phyloP scores from a whole-genome alignment of 2,888 invertebrate species.

The Malacosoma neustria region DNA sequence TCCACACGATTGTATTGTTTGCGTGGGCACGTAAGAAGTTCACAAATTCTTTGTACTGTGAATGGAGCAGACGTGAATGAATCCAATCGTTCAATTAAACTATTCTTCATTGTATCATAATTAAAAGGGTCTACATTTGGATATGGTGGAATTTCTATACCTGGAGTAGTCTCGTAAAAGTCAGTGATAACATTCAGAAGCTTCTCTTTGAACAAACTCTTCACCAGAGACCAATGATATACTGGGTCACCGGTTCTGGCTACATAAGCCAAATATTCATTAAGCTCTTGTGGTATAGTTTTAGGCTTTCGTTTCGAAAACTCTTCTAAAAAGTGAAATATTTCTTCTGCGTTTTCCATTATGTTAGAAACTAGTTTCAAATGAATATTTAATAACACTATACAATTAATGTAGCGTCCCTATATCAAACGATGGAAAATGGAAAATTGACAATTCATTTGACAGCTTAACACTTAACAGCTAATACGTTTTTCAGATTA shows the following conservation, averaged over 20 bases:
- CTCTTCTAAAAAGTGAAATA: constrained; percentile 87
- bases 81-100: constrained; percentile 86
- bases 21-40: constrained; percentile 90
- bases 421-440: too few relatives aligned
- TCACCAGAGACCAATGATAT: constrained; percentile 92
- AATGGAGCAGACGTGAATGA: constrained; percentile 94
- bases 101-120: constrained; percentile 91
- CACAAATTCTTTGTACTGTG: constrained; percentile 96
- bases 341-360: constrained; percentile 90
- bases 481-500: too few relatives aligned
- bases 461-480: too few relatives aligned
- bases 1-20: constrained; percentile 97
- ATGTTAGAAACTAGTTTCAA: neutral
- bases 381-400: neutral
- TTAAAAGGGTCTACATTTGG: constrained; percentile 94
- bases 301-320: constrained; percentile 84
- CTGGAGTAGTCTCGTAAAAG: constrained; percentile 87
- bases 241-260: constrained; percentile 96
- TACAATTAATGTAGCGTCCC: too few relatives aligned
- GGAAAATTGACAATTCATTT: too few relatives aligned
- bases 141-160: constrained; percentile 86
- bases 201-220: constrained; percentile 91
- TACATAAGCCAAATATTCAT: constrained; percentile 91
- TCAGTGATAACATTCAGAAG: constrained; percentile 89
- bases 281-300: constrained; percentile 90